Evolutionary conservation across 2,888 invertebrate genomes (phyloP), one percentile per base, ranked within the genome.

Genomic region (Didymodactylos carnosus): DNA sequence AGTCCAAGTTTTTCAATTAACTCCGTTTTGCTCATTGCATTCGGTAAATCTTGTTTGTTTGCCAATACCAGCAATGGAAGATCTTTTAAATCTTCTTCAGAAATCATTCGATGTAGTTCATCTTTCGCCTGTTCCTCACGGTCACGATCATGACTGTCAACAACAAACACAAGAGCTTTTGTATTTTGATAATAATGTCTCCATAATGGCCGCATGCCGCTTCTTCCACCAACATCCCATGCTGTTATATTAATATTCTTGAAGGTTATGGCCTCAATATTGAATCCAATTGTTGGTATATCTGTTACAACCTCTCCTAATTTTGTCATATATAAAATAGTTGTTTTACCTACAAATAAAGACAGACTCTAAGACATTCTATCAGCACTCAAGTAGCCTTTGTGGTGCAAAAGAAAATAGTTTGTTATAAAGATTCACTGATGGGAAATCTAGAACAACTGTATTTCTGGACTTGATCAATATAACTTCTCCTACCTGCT

Each of bases 251-350:
- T 0, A 23, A 70, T 2, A 4, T 70, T n/a, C 13, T 7, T 4
- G 40, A 23, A 40, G n/a, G 1, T 10, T 13, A 70, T 1, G 25
- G 25, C 40, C n/a, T 70, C 40, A 4, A 40, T 5, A 41, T 70
- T 70, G 11, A 70, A 40, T 19, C 70, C 70, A 81, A 98, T 97
- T 76, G 97, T 98, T 78, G 97, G 98, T 87, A 98, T 97, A 84
- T 97, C 97, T 83, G 95, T 97, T 80, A 98, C 95, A 79, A 93
- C 92, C 87, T 98, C 95, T 80, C 95, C 95, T 86, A 98, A 87
- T 88, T 97, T 98, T 85, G 97, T 87, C 88, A 94, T 95, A 87
- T 97, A 97, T 86, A 97, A 87, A 87, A 94, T 91, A 85, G 93
- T 35, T 35, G 35, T 62, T 62, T 62, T 62, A n/a, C n/a, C n/a